Evolutionary conservation across 92 coral and sea anemone genomes (phyloP), one percentile per base, ranked within the genome.

Genomic region (Pocillopora meandrina): DNA sequence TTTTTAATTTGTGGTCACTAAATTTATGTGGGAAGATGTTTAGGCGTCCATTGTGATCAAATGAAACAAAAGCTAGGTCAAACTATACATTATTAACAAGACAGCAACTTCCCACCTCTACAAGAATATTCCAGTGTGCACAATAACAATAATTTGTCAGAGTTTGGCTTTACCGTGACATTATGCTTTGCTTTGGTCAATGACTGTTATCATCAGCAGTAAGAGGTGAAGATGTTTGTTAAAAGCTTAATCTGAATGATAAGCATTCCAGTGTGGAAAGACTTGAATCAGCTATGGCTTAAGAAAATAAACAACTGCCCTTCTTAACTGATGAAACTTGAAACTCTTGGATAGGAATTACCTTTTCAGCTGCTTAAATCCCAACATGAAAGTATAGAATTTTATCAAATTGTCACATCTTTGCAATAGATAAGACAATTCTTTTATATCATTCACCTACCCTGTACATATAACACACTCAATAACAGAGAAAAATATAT

Each of bases 301-400:
- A 68, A 13, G 52, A 68, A 68, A 68, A 68, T 47, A 34, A 68
- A 68, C 73, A 68, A 26, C 47, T 68, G 73, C 26, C 47, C 52
- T 68, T 68, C 73, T 14, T 33, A 68, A 68, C 73, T 68, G 73
- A 68, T 33, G 73, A 68, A 68, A 68, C 73, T 31, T 68, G 73
- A 57, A 74, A 74, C 52, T 13, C 6, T 74, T 13, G 52, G 63
- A 56, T 74, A 26, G 10, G 18, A 76, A 76, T 18, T 76, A 76
- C 80, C 80, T 76, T 76, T 76, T 58, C 7, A 26, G 12, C 80
- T 15, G 59, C 68, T 76, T 60, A 23, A 60, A 59, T 76, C 42
- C 80, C 56, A 60, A 35, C 23, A 12, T 5, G 19, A 73, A 18
- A 76, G 66, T 13, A 58, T 6, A 12, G 67, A 18, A 76, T 23